These are phyloP conservation scores for Aldrovandia affinis DNA, from an alignment of 2,797 vertebrate genomes.

Conservation along the genomic window DNA sequence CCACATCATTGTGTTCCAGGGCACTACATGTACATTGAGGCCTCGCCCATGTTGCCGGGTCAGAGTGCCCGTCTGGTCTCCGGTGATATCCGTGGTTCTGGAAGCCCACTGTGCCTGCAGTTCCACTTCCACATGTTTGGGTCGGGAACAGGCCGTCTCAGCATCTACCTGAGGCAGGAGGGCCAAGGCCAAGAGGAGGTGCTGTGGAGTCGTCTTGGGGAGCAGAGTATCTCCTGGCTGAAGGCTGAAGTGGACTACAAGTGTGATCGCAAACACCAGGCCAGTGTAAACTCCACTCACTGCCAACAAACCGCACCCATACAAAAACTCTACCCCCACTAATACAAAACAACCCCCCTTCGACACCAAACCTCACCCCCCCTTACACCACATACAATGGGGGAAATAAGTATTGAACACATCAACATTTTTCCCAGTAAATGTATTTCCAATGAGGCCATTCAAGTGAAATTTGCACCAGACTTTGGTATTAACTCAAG, in stretches of 20 bases:
- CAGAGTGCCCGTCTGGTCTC: conserved; percentile 81
- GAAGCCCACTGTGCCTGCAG: conserved; percentile 81
- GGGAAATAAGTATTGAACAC: too few relatives aligned
- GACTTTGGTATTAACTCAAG: too few relatives aligned
- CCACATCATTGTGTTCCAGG: conserved; percentile 68
- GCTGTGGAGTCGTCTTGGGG: conserved; percentile 83
- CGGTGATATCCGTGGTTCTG: conserved; percentile 75
- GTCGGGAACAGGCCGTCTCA: conserved; percentile 84
- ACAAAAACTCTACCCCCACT: not conserved
- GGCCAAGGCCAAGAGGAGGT: conserved; percentile 66
- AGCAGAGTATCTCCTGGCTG: conserved; percentile 91
- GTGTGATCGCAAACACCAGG: conserved; percentile 81
- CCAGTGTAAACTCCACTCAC: conserved; percentile 53
- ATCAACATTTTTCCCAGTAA: too few relatives aligned
- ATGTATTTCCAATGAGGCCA: too few relatives aligned
- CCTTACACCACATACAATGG: not conserved
- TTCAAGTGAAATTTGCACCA: too few relatives aligned
- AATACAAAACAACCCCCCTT: not conserved
- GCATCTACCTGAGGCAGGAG: conserved; percentile 75
- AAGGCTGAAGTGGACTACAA: conserved; percentile 82
- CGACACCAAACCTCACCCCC: not conserved
- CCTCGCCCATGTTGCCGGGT: conserved; percentile 85
- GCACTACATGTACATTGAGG: conserved; percentile 91
- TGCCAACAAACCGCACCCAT: not conserved
- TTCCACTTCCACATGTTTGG: conserved; percentile 97